These are phyloP conservation scores for Melierax canorus DNA, from an alignment of 2,113 vertebrate genomes.

Conservation along the genomic window DNA sequence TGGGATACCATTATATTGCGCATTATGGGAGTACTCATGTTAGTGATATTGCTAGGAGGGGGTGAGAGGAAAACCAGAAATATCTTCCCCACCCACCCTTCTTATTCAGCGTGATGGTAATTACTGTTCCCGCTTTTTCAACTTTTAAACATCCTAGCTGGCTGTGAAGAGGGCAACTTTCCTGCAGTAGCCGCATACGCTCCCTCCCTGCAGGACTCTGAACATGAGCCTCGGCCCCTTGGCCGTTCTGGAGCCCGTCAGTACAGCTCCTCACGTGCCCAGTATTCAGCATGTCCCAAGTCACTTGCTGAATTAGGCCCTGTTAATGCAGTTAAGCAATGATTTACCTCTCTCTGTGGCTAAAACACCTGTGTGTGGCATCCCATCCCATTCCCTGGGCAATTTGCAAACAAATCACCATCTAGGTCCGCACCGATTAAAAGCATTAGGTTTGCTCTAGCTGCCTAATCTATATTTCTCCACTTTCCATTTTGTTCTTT, in stretches of 20 bases:
- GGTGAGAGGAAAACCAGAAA: neutral
- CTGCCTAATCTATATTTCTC: neutral
- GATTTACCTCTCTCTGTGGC: neutral
- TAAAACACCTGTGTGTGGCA: neutral
- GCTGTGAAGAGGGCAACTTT: neutral
- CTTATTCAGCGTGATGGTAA: neutral
- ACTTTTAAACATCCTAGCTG: neutral
- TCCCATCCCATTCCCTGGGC: neutral
- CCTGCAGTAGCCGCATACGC: fast-evolving
- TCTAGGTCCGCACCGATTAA: neutral
- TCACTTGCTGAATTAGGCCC: neutral
- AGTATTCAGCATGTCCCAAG: neutral
- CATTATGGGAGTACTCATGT: neutral
- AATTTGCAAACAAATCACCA: neutral
- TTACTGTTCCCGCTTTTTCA: neutral
- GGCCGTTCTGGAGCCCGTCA: neutral
- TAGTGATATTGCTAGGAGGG: neutral
- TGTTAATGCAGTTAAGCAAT: neutral
- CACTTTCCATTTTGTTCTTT: neutral
- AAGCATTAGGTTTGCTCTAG: neutral
- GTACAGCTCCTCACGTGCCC: neutral
- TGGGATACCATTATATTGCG: neutral
- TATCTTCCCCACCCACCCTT: neutral
- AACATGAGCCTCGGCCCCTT: fast-evolving
- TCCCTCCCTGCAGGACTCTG: neutral